A percentile compares a stretch with the other conserved stretches of the same genome.
These are phyloP conservation scores for Naja naja DNA, from an alignment of 2,113 vertebrate genomes.

Conservation along the genomic window DNA sequence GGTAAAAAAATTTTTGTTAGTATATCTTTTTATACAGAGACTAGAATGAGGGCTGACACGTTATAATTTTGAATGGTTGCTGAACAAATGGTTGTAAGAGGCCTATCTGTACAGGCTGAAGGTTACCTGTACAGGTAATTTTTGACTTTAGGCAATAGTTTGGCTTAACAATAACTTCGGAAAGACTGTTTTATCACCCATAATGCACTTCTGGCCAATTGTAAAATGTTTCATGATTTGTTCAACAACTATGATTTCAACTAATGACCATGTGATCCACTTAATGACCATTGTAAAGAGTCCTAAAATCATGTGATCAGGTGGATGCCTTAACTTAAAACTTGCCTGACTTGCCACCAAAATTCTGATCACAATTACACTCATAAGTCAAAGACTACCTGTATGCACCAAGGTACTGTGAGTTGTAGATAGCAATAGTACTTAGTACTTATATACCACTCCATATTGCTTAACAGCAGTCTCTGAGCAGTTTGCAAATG, in stretches of 20 bases:
- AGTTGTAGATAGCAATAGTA: background rate
- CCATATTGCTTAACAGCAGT: background rate
- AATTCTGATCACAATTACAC: background rate
- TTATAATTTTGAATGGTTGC: background rate
- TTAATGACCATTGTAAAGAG: background rate
- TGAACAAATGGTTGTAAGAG: background rate
- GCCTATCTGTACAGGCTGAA: background rate
- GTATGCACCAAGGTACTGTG: background rate
- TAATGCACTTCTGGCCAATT: background rate
- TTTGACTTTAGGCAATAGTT: background rate
- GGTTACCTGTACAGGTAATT: background rate
- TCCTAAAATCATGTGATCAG: background rate
- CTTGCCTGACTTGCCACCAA: background rate
- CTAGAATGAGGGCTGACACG: background rate
- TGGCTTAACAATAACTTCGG: background rate
- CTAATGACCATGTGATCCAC: background rate
- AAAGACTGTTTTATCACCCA: background rate
- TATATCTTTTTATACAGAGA: background rate
- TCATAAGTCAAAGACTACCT: background rate
- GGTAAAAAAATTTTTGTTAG: constrained; percentile 74
- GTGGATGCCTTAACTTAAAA: background rate
- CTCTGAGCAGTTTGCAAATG: background rate
- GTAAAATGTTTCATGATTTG: background rate
- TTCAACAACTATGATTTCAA: background rate
- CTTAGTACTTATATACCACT: background rate